Percentiles rank a stretch among this genome's conserved stretches.
These are phyloP conservation scores for Pecten maximus DNA, from an alignment of 2,888 invertebrate genomes.

Conservation along the genomic window DNA sequence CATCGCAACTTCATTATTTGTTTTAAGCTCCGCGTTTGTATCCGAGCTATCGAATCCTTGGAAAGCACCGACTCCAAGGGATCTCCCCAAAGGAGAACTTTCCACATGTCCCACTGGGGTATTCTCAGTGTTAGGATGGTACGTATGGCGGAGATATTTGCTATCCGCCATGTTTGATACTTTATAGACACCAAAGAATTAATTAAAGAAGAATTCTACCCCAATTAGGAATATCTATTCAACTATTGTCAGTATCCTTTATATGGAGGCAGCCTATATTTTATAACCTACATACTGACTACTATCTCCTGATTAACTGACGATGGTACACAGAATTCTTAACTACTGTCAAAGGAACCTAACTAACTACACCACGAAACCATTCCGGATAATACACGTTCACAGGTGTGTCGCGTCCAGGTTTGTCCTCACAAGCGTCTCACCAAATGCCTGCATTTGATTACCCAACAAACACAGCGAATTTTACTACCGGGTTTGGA, in stretches of 20 bases:
- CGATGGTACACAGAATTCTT: too few species aligned
- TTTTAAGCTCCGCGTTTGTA: not conserved
- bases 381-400: not conserved
- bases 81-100: not conserved
- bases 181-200: not conserved
- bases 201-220: too few species aligned
- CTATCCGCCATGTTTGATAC: not conserved
- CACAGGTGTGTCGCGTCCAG: not conserved
- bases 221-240: too few species aligned
- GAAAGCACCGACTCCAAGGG: not conserved
- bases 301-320: too few species aligned
- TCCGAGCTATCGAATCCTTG: not conserved
- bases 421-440: too few species aligned
- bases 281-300: too few species aligned
- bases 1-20: not conserved
- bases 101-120: not conserved
- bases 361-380: not conserved
- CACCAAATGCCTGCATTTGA: not conserved
- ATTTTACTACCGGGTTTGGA: conserved; percentile 22
- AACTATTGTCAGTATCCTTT: too few species aligned
- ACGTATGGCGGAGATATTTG: not conserved
- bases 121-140: not conserved
- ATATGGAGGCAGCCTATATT: too few species aligned
- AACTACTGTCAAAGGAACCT: too few species aligned
- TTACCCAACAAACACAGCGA: not conserved